phyloP scores from a whole-genome alignment of 2,113 vertebrate genomes.

The Saimiri boliviensis region DNA sequence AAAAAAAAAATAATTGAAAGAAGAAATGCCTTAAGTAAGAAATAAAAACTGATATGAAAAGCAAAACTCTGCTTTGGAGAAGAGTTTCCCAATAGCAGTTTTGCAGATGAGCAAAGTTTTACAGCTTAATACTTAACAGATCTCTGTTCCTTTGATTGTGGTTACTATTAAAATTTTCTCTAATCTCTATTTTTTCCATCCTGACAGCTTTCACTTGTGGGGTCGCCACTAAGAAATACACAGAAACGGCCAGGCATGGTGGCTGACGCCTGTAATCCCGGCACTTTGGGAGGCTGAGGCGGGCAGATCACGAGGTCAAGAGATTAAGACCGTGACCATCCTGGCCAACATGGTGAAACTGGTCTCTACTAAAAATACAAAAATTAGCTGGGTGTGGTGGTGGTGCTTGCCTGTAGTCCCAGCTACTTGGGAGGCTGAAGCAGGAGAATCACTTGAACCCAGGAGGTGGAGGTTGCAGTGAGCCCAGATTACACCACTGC shows the following conservation, averaged over 20 bases:
- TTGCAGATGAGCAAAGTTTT: neutral
- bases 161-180: neutral
- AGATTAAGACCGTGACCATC: too few species aligned
- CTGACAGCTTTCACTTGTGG: neutral
- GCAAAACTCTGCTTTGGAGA: neutral
- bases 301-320: too few species aligned
- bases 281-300: too few species aligned
- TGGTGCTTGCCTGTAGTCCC: too few species aligned
- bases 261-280: too few species aligned
- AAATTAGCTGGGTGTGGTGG: too few species aligned
- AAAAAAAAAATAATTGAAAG: neutral
- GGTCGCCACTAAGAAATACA: neutral
- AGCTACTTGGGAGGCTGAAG: too few species aligned
- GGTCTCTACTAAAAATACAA: too few species aligned
- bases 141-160: neutral
- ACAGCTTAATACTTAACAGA: neutral
- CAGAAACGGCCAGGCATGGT: neutral
- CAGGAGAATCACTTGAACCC: too few species aligned
- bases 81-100: neutral
- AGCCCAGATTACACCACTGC: too few species aligned
- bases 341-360: too few species aligned
- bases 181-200: neutral
- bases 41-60: neutral
- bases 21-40: neutral
- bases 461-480: too few species aligned